phyloP scores from a whole-genome alignment of 2,888 invertebrate species.

The Agrotis puta region DNA sequence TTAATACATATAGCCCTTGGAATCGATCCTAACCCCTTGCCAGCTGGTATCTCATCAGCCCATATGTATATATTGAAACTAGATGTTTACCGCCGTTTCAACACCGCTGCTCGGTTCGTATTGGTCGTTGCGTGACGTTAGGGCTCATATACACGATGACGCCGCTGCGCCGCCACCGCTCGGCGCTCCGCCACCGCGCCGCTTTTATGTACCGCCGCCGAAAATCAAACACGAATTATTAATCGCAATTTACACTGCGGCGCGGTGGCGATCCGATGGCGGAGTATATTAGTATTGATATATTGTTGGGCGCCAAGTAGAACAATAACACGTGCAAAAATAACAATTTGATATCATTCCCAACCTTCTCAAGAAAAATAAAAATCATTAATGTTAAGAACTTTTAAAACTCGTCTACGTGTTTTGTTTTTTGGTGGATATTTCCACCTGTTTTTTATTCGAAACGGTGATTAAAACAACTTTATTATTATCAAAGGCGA shows the following conservation, averaged over 20 bases:
- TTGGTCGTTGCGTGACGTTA: no score
- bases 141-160: no score
- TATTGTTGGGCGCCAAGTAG: background rate
- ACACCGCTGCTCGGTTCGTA: no score
- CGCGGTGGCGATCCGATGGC: no score
- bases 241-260: no score
- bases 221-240: no score
- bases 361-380: background rate
- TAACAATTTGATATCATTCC: background rate
- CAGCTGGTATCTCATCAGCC: background rate
- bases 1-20: conserved; percentile 9
- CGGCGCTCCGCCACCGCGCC: no score
- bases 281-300: no score
- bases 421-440: background rate
- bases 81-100: no score
- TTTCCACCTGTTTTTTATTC: background rate
- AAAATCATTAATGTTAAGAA: no score
- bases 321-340: background rate
- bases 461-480: background rate
- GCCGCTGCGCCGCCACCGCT: no score
- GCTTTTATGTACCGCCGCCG: no score
- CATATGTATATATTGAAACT: background rate
- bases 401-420: background rate
- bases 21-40: conserved; percentile 22
- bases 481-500: background rate